Evolutionary conservation across 1,140 invertebrate genomes (phyloP).

Genomic region (Aphelenchoides besseyi): DNA sequence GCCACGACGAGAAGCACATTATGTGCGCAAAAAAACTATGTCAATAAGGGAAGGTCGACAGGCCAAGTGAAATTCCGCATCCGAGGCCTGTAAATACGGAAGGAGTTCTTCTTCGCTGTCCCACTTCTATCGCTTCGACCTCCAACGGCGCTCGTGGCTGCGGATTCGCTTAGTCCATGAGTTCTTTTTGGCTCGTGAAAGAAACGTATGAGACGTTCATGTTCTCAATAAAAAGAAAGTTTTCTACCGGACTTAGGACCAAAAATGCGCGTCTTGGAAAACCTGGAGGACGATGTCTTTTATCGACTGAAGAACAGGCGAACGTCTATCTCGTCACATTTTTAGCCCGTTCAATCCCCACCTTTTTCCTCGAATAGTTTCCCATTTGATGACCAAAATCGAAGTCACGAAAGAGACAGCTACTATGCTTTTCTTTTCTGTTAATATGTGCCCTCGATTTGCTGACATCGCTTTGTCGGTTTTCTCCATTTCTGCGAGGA

Average conservation of each 20-base stretch:
- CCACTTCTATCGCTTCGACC: neutral
- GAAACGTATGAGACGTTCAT: neutral
- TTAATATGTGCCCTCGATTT: neutral
- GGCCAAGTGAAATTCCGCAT: neutral
- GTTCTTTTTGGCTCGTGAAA: conserved; percentile 1
- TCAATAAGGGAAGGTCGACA: neutral
- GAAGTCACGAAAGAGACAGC: neutral
- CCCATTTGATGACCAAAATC: neutral
- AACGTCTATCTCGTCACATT: neutral
- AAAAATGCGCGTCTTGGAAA: neutral
- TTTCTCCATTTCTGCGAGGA: too few relatives aligned
- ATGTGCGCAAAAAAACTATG: neutral
- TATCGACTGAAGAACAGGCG: neutral
- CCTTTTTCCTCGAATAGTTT: neutral
- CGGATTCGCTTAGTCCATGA: too few relatives aligned
- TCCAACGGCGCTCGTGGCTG: neutral
- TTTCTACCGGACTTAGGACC: neutral
- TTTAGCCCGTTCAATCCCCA: neutral
- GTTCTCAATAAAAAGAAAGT: neutral
- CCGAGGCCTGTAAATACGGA: neutral
- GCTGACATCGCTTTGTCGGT: too few relatives aligned
- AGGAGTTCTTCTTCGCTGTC: neutral
- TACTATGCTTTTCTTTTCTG: neutral
- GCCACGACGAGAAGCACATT: neutral
- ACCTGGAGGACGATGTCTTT: conserved; percentile 3